Evolutionary conservation across 2,888 invertebrate genomes (phyloP).

Genomic region (Thalpophila matura): DNA sequence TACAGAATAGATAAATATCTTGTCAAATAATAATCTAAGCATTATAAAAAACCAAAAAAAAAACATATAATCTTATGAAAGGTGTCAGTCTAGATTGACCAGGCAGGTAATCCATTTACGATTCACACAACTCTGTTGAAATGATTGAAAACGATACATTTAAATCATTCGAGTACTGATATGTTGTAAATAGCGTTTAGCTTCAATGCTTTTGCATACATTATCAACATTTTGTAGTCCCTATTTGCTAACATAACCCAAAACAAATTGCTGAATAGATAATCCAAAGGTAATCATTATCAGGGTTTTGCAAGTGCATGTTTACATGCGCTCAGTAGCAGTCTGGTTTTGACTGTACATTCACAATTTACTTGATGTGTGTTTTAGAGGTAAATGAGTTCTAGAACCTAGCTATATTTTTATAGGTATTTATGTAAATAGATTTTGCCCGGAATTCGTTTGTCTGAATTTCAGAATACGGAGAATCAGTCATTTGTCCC

Average conservation of each 20-base stretch:
- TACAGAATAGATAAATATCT: no score
- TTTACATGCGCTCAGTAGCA: slow-evolving; percentile 11
- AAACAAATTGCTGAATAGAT: slow-evolving; percentile 46
- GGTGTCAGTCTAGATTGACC: background rate
- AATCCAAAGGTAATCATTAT: slow-evolving; percentile 44
- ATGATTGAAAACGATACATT: slow-evolving; percentile 44
- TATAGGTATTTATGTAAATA: background rate
- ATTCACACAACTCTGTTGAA: slow-evolving; percentile 14
- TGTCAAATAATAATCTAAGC: no score
- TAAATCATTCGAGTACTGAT: no score
- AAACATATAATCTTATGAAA: background rate
- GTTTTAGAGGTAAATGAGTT: background rate
- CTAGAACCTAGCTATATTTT: background rate
- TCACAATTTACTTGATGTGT: slow-evolving; percentile 17
- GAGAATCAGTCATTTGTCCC: no score
- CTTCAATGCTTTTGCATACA: slow-evolving; percentile 9
- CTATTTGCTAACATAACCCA: slow-evolving; percentile 14
- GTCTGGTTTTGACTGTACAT: background rate
- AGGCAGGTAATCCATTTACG: slow-evolving; percentile 9
- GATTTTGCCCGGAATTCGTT: background rate
- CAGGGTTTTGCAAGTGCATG: slow-evolving; percentile 1
- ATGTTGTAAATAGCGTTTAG: slow-evolving; percentile 1
- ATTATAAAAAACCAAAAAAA: no score
- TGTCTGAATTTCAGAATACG: no score
- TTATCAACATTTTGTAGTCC: slow-evolving; percentile 31